Evolutionary conservation across 2,113 vertebrate genomes (phyloP).

Genomic region (Percopsis transmontana): DNA sequence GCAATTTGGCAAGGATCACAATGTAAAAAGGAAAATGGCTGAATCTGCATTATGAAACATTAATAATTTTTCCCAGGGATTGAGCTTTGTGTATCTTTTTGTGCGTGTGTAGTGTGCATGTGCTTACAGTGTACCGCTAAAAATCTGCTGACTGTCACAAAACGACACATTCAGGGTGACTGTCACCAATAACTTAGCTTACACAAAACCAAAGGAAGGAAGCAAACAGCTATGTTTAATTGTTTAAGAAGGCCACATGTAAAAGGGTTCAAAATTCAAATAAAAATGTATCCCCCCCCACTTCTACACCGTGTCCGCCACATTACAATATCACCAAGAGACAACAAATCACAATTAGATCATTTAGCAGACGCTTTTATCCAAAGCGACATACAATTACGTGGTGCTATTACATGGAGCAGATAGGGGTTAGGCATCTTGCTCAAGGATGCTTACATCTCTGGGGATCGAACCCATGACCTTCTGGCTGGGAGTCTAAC

Average conservation of each 20-base stretch:
- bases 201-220: not conserved
- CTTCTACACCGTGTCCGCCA: slow-evolving; percentile 13
- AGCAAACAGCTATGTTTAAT: too few species aligned
- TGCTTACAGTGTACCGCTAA: not conserved
- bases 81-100: not conserved
- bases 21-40: slow-evolving; percentile 7
- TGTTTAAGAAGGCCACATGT: too few species aligned
- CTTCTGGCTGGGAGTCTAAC: too few species aligned
- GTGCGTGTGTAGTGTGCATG: not conserved
- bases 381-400: too few species aligned
- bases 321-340: slow-evolving; percentile 36
- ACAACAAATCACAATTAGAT: slow-evolving; percentile 35
- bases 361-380: too few species aligned
- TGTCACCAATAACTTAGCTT: not conserved
- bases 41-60: slow-evolving; percentile 16
- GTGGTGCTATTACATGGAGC: too few species aligned
- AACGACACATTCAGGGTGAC: not conserved
- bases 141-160: not conserved
- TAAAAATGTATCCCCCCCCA: too few species aligned
- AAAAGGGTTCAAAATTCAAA: too few species aligned
- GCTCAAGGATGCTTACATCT: too few species aligned
- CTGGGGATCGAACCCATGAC: too few species aligned
- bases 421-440: too few species aligned
- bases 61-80: not conserved
- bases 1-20: slow-evolving; percentile 16